Base-by-base conservation (phyloP, 2,113 vertebrate species). In the Pterocles orientalis region DNA sequence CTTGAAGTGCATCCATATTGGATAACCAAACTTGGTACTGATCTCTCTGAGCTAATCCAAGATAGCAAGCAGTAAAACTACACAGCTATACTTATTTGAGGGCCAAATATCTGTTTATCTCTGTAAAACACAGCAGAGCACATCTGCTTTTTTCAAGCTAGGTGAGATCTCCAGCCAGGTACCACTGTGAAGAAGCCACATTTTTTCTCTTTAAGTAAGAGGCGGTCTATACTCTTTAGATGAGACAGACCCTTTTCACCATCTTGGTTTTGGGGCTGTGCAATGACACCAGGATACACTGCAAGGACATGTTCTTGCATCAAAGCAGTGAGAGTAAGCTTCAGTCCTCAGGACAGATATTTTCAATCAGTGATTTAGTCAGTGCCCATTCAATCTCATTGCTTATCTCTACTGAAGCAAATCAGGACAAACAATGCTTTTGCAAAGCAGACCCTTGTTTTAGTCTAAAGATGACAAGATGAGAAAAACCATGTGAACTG, bases 331-430 rank as follows among this genome's bases (percentile, higher is more conserved):
- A 47, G 16, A 82, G 9, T 13, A 53, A 45, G 23, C 36, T 64
- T 65, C 48, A 65, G 17, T 47, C 25, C 28, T 31, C 0, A 0
- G 73, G 24, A 53, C 15, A 51, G 6, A 51, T 3, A 47, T 61
- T 84, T 94, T 66, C 21, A 14, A 65, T 50, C 15, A 69, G 45
- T 24, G 29, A 28, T 53, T 68, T 60, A 51, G 18, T 45, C 69
- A 58, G 69, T 24, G 14, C 29, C 68, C 66, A 34, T 65, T 78
- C 83, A 65, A 50, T 48, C 54, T 82, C 62, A 29, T 0, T 79
- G 17, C 36, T 88, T 14, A 43, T 11, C 20, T 19, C n/a, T 41
- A 24, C 58, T 50, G 68, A 69, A 31, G 41, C 18, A 73, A 50
- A 82, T 34, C 43, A 87, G 18, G 17, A 56, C 25, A 70, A 84